These are phyloP conservation scores for Tadarida brasiliensis DNA, from an alignment of 2,797 vertebrate genomes.

Conservation along the genomic window DNA sequence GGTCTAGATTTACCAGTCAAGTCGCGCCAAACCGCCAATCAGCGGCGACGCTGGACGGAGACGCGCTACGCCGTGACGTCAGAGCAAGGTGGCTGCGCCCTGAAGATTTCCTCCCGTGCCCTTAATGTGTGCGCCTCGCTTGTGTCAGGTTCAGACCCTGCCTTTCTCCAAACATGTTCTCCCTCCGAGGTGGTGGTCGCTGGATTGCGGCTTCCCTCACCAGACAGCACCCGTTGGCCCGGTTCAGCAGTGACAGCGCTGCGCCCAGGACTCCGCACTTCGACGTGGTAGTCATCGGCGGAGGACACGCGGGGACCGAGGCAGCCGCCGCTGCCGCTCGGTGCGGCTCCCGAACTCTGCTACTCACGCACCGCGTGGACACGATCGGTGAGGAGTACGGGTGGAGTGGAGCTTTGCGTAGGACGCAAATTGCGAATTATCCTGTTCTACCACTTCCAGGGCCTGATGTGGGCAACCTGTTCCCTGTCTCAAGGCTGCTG, in stretches of 20 bases:
- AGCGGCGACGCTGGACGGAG: neutral
- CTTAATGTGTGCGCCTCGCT: rapidly evolving
- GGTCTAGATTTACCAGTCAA: rapidly evolving
- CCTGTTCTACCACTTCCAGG: rapidly evolving
- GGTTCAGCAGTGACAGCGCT: neutral
- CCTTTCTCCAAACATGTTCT: constrained; percentile 60
- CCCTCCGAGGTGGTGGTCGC: constrained; percentile 46
- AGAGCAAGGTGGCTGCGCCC: constrained; percentile 65
- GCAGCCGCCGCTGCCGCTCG: constrained; percentile 92
- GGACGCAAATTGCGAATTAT: too few species aligned
- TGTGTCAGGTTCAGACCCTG: neutral
- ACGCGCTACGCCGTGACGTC: neutral
- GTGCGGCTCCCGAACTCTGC: constrained; percentile 92
- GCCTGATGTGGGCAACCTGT: neutral
- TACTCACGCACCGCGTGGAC: constrained; percentile 93
- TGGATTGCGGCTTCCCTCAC: neutral
- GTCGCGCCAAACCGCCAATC: neutral
- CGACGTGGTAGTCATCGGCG: constrained; percentile 87
- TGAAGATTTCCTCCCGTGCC: rapidly evolving
- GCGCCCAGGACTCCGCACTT: constrained; percentile 77
- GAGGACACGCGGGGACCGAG: constrained; percentile 90
- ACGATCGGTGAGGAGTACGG: constrained; percentile 91
- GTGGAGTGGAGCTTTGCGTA: neutral
- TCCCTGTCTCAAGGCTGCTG: neutral
- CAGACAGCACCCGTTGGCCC: neutral